These are phyloP conservation scores for Drosophila busckii DNA, from an alignment of 1,140 invertebrate genomes.

Conservation along the genomic window DNA sequence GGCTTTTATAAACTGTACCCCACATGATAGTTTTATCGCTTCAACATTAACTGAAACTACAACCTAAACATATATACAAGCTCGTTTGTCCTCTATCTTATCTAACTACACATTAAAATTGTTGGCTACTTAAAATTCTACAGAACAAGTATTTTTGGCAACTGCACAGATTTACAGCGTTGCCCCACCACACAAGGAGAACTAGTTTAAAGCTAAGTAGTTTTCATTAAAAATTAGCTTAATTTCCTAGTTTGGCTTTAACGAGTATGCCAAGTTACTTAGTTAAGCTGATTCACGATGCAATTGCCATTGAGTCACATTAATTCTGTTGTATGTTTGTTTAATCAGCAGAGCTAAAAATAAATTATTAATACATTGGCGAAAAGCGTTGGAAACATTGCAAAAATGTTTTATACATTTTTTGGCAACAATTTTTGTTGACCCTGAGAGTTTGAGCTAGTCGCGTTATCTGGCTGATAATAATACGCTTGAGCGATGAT, in stretches of 20 bases:
- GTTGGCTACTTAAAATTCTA: constrained; percentile 12
- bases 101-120: constrained; percentile 21
- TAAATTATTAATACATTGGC: constrained; percentile 58
- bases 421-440: constrained; percentile 18
- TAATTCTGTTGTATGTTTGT: constrained; percentile 23
- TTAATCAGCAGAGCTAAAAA: constrained; percentile 66
- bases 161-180: too few relatives aligned
- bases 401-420: neutral
- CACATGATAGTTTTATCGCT: constrained; percentile 23
- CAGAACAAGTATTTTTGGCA: constrained; percentile 2
- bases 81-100: constrained; percentile 21
- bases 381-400: constrained; percentile 18
- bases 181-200: too few relatives aligned
- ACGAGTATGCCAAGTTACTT: neutral
- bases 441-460: neutral
- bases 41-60: constrained; percentile 3
- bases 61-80: neutral
- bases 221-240: neutral
- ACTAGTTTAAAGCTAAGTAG: constrained; percentile 7
- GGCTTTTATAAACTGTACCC: too few relatives aligned
- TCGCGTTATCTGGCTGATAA: neutral
- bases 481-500: neutral
- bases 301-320: constrained; percentile 42
- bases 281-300: constrained; percentile 14
- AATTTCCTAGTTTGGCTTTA: constrained; percentile 3